Conservation (phyloP, 2,113 vertebrate species). For the Sialia sialis region DNA sequence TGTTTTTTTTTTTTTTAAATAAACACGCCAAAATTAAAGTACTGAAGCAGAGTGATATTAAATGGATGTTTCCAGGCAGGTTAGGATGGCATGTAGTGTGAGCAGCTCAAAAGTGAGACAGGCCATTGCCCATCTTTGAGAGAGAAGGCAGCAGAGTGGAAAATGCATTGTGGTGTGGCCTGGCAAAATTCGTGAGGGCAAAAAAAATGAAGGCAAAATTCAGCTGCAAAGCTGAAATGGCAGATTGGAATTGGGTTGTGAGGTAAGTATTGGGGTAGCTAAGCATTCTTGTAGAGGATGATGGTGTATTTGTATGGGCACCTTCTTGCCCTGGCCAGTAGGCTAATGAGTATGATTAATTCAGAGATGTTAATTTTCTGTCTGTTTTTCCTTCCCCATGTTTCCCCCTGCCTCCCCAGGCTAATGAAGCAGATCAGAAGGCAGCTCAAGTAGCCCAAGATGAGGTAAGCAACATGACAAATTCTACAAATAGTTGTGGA, state of each 20-base stretch:
- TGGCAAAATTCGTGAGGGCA: too few relatives aligned
- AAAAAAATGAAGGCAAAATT: not conserved
- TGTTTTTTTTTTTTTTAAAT: not conserved
- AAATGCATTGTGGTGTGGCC: not conserved
- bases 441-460: conserved; percentile 88
- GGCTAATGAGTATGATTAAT: not conserved
- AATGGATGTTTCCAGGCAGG: not conserved
- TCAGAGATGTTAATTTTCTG: not conserved
- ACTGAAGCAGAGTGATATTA: not conserved
- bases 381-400: not conserved
- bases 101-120: not conserved
- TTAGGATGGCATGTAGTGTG: not conserved
- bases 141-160: not conserved
- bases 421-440: conserved; percentile 69
- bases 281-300: not conserved
- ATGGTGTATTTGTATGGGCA: not conserved
- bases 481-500: not conserved
- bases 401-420: not conserved
- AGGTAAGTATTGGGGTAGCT: not conserved
- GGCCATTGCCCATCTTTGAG: not conserved
- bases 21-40: not conserved
- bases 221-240: not conserved
- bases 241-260: not conserved
- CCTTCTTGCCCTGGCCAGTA: not conserved
- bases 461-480: conserved; percentile 77